Percentiles rank a stretch among this genome's conserved stretches.
These are phyloP conservation scores for Andricus curvator DNA, from an alignment of 2,888 invertebrate species.

Conservation along the genomic window DNA sequence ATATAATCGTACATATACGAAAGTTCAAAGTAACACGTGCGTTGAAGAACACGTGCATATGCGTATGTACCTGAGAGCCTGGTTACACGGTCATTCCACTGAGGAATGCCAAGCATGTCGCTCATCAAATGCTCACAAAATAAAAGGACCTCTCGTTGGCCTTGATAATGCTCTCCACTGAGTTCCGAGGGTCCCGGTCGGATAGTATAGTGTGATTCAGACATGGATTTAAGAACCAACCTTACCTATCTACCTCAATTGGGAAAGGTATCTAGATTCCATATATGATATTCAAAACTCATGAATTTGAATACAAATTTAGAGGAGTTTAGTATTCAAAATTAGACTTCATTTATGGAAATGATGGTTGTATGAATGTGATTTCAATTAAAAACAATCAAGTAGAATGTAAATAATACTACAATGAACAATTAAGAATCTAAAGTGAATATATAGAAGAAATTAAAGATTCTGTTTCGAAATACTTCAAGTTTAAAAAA, in stretches of 20 bases:
- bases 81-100: constrained; percentile 59
- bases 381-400: no score
- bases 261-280: not conserved
- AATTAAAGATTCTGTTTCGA: no score
- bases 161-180: constrained; percentile 53
- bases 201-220: constrained; percentile 30
- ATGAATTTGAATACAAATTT: not conserved
- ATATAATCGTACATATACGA: constrained; percentile 24
- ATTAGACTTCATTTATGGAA: not conserved
- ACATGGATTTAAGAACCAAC: constrained; percentile 15
- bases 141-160: constrained; percentile 69
- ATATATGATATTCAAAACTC: not conserved
- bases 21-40: constrained; percentile 2
- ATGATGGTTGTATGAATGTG: no score
- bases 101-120: constrained; percentile 76
- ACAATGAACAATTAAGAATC: no score
- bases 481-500: no score
- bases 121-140: constrained; percentile 76
- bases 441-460: no score
- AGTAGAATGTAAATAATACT: no score
- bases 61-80: constrained; percentile 45
- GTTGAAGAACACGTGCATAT: constrained; percentile 1
- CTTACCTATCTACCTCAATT: not conserved
- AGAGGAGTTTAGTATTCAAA: not conserved
- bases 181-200: constrained; percentile 47